Percentiles rank a stretch among this genome's conserved stretches.
Conservation (phyloP, 2,888 invertebrate species). For the Drosophila koepferae region DNA sequence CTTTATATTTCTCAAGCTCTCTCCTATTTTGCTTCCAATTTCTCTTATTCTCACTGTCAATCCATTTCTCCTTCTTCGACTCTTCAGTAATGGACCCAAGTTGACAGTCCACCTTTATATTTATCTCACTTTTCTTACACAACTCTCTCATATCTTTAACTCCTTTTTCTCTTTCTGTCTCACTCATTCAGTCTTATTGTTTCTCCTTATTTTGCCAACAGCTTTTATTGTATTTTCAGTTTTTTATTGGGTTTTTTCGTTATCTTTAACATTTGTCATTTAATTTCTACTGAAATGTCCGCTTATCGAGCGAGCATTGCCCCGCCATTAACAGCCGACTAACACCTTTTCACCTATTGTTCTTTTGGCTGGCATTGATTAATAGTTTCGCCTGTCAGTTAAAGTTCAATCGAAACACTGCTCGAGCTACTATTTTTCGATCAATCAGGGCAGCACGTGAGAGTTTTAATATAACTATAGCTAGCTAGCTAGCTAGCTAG, state of each 20-base stretch:
- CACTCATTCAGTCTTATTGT: too few species aligned
- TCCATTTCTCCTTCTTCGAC: too few species aligned
- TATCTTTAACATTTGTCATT: neutral
- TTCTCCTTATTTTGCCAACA: neutral
- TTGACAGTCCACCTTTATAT: too few species aligned
- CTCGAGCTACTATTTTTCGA: constrained; percentile 24
- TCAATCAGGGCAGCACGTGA: constrained; percentile 21
- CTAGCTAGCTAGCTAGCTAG: neutral
- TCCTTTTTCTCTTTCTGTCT: too few species aligned
- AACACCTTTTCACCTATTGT: neutral
- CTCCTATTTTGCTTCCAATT: too few species aligned
- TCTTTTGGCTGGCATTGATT: constrained; percentile 10
- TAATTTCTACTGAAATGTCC: neutral
- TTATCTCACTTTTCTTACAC: too few species aligned
- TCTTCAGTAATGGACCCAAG: too few species aligned
- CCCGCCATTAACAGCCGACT: neutral
- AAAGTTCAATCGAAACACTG: constrained; percentile 6
- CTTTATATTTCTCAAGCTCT: too few species aligned
- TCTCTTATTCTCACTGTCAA: too few species aligned
- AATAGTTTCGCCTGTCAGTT: constrained; percentile 7
- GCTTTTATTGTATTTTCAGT: neutral
- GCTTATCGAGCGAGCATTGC: neutral
- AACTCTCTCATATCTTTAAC: too few species aligned
- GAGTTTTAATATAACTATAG: neutral
- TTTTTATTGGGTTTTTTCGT: neutral